Conservation (phyloP, 1,140 invertebrate genomes). For the Diuraphis noxia region DNA sequence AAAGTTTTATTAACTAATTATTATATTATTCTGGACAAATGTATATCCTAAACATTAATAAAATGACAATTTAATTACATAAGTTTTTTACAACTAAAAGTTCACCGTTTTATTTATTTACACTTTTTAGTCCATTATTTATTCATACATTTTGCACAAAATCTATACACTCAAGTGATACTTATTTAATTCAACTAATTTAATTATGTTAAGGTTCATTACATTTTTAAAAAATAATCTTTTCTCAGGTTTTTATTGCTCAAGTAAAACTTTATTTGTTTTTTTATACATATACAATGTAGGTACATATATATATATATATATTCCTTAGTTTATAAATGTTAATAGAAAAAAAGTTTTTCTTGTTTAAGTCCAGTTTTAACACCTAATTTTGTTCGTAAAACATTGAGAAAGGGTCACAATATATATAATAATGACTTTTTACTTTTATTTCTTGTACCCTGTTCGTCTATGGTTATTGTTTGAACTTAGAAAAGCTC, state of each 20-base stretch:
- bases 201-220: slow-evolving; percentile 34
- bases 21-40: slow-evolving; percentile 8
- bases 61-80: slow-evolving; percentile 24
- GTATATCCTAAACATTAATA: slow-evolving; percentile 24
- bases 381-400: slow-evolving; percentile 22
- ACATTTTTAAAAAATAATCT: background rate
- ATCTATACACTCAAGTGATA: slow-evolving; percentile 19
- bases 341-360: slow-evolving; percentile 46
- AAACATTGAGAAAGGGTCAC: slow-evolving; percentile 25
- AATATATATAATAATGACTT: background rate
- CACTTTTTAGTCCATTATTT: slow-evolving; percentile 19
- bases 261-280: slow-evolving; percentile 34
- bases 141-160: background rate
- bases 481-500: background rate
- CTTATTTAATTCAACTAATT: slow-evolving; percentile 27
- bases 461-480: slow-evolving; percentile 26
- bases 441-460: slow-evolving; percentile 18
- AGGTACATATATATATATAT: background rate
- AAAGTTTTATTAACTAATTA: background rate
- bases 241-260: background rate
- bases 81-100: slow-evolving; percentile 33
- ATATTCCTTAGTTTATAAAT: background rate
- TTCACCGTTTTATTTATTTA: slow-evolving; percentile 13
- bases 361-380: slow-evolving; percentile 20
- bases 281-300: slow-evolving; percentile 14